A percentile compares a stretch with the other conserved stretches of the same genome.
phyloP scores from a whole-genome alignment of 2,797 vertebrate genomes.

The Pteronotus mesoamericanus region DNA sequence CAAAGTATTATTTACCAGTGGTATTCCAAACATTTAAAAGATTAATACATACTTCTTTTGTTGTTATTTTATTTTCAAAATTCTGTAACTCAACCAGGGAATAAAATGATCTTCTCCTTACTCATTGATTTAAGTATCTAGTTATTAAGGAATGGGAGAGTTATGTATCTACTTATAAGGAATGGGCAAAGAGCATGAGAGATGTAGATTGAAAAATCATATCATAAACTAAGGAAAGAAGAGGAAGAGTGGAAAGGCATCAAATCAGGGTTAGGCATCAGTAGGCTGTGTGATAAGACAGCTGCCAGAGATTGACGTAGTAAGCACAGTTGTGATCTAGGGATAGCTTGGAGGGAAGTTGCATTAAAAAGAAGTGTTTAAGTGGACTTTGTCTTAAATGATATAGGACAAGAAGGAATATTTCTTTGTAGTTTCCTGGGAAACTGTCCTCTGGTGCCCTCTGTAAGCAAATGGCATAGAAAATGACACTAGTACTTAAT shows the following conservation, averaged over 20 bases:
- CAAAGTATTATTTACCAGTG: not conserved
- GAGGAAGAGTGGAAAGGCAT: not conserved
- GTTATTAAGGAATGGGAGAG: not conserved
- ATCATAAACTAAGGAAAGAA: not conserved
- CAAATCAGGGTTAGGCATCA: not conserved
- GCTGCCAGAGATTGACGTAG: not conserved
- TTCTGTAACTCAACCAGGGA: not conserved
- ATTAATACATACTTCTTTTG: not conserved
- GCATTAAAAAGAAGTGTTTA: not conserved
- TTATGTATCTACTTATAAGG: not conserved
- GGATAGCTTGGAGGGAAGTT: not conserved
- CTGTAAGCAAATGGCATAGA: not conserved
- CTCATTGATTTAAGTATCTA: not conserved
- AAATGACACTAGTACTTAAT: not conserved
- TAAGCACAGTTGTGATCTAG: not conserved
- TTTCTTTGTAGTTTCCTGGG: not conserved
- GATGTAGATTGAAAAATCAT: not conserved
- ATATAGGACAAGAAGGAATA: not conserved
- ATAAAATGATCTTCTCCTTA: not conserved
- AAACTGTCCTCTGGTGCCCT: not conserved
- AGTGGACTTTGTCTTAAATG: not conserved
- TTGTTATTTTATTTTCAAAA: not conserved
- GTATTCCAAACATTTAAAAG: conserved; percentile 2
- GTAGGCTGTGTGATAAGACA: not conserved
- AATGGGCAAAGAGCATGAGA: not conserved